Conservation (phyloP, 2,113 vertebrate species). For the Pseudopipra pipra region DNA sequence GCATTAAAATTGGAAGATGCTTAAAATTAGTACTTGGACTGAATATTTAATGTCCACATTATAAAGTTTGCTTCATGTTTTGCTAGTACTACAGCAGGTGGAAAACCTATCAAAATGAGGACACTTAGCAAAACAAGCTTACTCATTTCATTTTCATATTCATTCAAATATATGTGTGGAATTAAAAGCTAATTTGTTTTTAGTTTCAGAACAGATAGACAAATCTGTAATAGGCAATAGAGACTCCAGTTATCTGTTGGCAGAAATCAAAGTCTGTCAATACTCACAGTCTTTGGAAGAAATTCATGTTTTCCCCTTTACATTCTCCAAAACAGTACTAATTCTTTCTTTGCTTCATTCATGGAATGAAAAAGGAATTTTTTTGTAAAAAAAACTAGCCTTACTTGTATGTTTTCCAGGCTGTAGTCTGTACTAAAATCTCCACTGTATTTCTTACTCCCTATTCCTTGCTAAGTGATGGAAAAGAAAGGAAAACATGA, state of each 20-base stretch:
- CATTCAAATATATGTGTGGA: not conserved
- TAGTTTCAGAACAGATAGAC: not conserved
- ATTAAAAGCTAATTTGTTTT: not conserved
- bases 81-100: not conserved
- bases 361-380: not conserved
- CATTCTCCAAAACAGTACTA: not conserved
- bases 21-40: not conserved
- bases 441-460: not conserved
- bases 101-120: not conserved
- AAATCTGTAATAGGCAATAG: not conserved
- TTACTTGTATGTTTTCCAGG: not conserved
- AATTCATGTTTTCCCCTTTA: not conserved
- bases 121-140: not conserved
- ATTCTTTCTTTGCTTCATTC: not conserved
- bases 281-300: not conserved
- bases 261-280: not conserved
- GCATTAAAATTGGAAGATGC: not conserved
- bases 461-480: not conserved
- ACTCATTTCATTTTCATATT: not conserved
- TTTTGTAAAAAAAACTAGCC: not conserved
- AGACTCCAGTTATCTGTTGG: not conserved
- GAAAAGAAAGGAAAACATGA: not conserved
- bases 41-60: not conserved
- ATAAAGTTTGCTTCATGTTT: not conserved
- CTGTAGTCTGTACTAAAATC: not conserved